Evolutionary conservation across 2,113 vertebrate species (phyloP), one percentile per base, ranked within the genome.

Genomic region (Gobiocypris rarus): DNA sequence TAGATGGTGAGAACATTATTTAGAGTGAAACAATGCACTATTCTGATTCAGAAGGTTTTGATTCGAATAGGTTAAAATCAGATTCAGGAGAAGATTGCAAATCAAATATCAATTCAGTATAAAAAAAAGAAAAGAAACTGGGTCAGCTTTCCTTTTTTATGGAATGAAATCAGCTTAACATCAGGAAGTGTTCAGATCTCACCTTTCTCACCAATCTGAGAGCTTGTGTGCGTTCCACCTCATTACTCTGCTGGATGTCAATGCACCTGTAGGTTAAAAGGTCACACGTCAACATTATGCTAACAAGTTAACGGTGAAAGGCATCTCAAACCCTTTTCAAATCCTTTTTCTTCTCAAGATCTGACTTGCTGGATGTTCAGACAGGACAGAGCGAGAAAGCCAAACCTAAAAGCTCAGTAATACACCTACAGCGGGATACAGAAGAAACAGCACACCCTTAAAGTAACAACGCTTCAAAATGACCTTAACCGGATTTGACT

Each of bases 241-340:
- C 98, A 79, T 99, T 99, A 93, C 98, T 99, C 92, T 99, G 98
- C 86, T 99, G 98, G 92, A 99, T 99, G 92, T 99, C 98, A 90
- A 99, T 98, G 92, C 98, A 99, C 93, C 98, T 99, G 91, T 69
- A 92, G 91, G 80, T 65, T 89, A 54, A 90, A 76, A 88, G 24
- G 71, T 56, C 24, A 48, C 15, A 56, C 15, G 22, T 0, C 26
- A 41, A 45, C n/a, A 22, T 19, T 4, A 69, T 9, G 0, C 24
- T 2, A 22, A 19, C 28, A 28, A 76, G 48, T 75, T 11, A 28
- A 54, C 5, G 14, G 17, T 48, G 17, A 41, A 48, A 73, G 24
- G 24, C 41, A 50, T n/a, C 43, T 48, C 69, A 41, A 56, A 56
- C 28, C 50, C 19, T 11, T 24, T 24, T 43, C 19, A 56, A 28